phyloP scores from a whole-genome alignment of 2,797 vertebrate species.

The Triplophysa yarkandensis region DNA sequence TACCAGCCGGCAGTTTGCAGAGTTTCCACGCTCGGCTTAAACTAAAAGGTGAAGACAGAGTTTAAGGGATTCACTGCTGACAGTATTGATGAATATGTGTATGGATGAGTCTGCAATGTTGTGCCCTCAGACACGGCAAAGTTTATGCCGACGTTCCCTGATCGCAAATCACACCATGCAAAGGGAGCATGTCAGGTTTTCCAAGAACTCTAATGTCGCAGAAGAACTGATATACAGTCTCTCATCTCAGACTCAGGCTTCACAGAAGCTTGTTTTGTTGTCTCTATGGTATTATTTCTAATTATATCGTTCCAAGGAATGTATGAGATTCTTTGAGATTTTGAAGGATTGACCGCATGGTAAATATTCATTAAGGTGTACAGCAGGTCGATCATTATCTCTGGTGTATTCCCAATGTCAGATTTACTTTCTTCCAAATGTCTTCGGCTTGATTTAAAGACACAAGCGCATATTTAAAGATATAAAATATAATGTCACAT shows the following conservation, averaged over 20 bases:
- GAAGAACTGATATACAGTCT: slow-evolving; percentile 39
- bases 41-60: slow-evolving; percentile 34
- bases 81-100: slow-evolving; percentile 57
- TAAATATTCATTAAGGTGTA: slow-evolving; percentile 39
- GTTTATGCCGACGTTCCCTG: slow-evolving; percentile 38
- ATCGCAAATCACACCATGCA: slow-evolving; percentile 26
- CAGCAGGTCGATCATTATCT: slow-evolving; percentile 27
- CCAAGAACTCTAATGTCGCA: slow-evolving; percentile 30
- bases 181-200: slow-evolving; percentile 26
- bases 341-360: slow-evolving; percentile 41
- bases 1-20: slow-evolving; percentile 28
- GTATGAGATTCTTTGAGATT: slow-evolving; percentile 20
- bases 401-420: slow-evolving; percentile 31
- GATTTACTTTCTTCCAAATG: slow-evolving; percentile 37
- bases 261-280: slow-evolving; percentile 29
- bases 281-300: slow-evolving; percentile 43
- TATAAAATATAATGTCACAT: slow-evolving; percentile 31
- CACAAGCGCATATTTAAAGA: not conserved
- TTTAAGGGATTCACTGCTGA: slow-evolving; percentile 33
- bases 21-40: slow-evolving; percentile 43
- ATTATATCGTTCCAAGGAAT: slow-evolving; percentile 42
- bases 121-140: slow-evolving; percentile 44
- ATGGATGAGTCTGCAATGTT: slow-evolving; percentile 47
- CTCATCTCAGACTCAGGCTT: slow-evolving; percentile 11
- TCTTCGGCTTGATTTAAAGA: slow-evolving; percentile 18